Percentiles rank a stretch among this genome's conserved stretches.
These are phyloP conservation scores for Cyprinodon variegatus DNA, from an alignment of 2,113 vertebrate species.

Conservation along the genomic window DNA sequence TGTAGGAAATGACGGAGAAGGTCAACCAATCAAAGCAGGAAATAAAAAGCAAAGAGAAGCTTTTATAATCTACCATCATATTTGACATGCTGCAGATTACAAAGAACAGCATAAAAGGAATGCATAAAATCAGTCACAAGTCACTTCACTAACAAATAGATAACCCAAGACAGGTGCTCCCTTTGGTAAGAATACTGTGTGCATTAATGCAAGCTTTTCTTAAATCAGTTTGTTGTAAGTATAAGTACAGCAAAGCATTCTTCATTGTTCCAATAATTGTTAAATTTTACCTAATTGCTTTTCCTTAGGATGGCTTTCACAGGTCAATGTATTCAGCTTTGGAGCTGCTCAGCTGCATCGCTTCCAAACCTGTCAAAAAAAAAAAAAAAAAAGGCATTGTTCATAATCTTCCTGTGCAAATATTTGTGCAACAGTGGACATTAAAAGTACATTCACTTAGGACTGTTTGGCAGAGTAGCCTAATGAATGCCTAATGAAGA, in stretches of 20 bases:
- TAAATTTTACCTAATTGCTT: background rate
- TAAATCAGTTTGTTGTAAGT: background rate
- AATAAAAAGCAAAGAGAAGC: constrained; percentile 38
- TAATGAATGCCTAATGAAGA: constrained; percentile 24
- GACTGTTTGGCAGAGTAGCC: constrained; percentile 5
- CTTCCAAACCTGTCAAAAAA: background rate
- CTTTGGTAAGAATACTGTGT: background rate
- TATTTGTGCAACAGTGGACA: constrained; percentile 7
- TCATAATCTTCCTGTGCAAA: constrained; percentile 34
- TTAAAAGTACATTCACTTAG: constrained; percentile 32
- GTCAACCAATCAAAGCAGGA: constrained; percentile 37
- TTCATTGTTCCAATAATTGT: background rate
- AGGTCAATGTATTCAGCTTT: background rate
- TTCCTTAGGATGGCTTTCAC: background rate
- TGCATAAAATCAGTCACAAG: background rate
- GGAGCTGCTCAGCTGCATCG: constrained; percentile 36
- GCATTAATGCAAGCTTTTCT: background rate
- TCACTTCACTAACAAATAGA: background rate
- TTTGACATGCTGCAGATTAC: background rate
- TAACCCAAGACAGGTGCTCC: background rate
- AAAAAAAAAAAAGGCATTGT: constrained; percentile 8
- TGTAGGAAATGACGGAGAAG: background rate
- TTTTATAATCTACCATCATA: constrained; percentile 5
- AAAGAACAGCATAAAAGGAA: background rate
- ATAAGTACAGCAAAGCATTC: background rate